Percentiles rank a stretch among this genome's conserved stretches.
These are phyloP conservation scores for Bergia sp. DNA, from an alignment of 92 coral and sea anemone genomes.

Conservation along the genomic window DNA sequence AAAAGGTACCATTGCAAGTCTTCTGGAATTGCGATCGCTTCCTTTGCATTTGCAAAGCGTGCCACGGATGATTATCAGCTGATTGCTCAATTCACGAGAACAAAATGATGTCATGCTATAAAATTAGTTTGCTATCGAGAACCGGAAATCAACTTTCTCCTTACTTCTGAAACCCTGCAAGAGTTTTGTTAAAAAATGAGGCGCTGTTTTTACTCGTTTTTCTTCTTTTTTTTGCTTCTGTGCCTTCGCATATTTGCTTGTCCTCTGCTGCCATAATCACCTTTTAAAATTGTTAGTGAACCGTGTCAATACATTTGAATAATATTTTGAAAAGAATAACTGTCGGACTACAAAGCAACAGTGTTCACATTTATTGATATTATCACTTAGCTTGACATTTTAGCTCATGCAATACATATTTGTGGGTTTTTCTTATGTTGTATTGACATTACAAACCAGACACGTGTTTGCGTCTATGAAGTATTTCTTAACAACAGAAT, in stretches of 20 bases:
- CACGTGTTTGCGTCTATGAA: background rate
- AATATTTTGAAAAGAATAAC: background rate
- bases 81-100: conserved; percentile 1
- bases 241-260: background rate
- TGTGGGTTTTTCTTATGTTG: background rate
- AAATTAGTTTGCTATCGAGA: background rate
- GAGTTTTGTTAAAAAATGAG: background rate
- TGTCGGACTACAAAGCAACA: background rate
- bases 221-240: background rate
- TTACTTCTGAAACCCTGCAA: background rate
- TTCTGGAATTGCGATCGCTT: background rate
- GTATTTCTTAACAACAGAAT: background rate
- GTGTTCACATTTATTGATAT: background rate
- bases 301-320: background rate
- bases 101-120: conserved; percentile 10
- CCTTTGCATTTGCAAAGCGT: background rate
- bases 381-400: no score
- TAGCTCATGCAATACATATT: background rate
- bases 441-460: background rate
- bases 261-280: background rate
- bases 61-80: background rate
- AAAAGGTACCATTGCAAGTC: background rate
- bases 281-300: background rate
- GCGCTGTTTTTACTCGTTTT: background rate
- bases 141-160: background rate